These are phyloP conservation scores for Tribolium madens DNA, from an alignment of 1,140 invertebrate genomes.

Conservation along the genomic window DNA sequence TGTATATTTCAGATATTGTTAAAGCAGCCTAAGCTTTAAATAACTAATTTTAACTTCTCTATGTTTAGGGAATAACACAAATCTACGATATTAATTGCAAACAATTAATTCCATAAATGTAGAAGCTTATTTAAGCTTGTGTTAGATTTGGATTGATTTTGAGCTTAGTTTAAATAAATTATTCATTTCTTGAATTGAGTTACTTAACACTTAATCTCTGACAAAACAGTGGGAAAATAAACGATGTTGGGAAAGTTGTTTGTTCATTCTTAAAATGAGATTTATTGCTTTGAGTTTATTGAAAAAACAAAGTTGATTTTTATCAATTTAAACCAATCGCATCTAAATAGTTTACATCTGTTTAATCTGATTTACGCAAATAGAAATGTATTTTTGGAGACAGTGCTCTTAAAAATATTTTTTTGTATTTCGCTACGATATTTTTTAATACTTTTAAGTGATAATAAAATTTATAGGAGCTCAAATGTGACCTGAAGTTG, in stretches of 20 bases:
- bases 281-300: not conserved
- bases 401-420: not conserved
- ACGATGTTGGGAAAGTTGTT: not conserved
- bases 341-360: not conserved
- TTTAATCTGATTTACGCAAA: not conserved
- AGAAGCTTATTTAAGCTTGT: not conserved
- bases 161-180: not conserved
- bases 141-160: not conserved
- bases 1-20: not conserved
- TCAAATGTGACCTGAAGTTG: too few species aligned
- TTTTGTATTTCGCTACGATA: too few species aligned
- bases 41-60: not conserved
- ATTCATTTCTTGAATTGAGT: not conserved
- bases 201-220: not conserved
- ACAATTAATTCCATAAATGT: not conserved
- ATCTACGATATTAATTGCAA: not conserved
- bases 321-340: not conserved
- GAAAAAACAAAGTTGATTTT: not conserved
- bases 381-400: not conserved
- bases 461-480: too few species aligned
- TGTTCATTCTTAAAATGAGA: not conserved
- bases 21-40: not conserved
- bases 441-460: too few species aligned
- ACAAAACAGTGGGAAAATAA: not conserved
- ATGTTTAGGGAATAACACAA: not conserved